Conservation (phyloP, 2,888 invertebrate genomes). For the Acleris cristana region DNA sequence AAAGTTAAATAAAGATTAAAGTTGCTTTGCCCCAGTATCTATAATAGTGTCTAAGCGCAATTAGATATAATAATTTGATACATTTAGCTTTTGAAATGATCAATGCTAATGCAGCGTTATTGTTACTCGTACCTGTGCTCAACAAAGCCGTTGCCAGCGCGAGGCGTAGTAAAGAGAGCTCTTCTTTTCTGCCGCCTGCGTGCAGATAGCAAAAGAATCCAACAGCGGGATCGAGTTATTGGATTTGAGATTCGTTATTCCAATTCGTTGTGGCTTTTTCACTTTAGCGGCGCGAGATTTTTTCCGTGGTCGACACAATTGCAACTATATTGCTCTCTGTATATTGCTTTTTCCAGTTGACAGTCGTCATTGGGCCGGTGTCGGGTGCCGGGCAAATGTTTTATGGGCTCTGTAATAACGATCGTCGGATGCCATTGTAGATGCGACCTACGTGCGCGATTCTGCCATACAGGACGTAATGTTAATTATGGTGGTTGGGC, state of each 20-base stretch:
- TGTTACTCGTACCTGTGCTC: no score
- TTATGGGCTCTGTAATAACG: constrained; percentile 66
- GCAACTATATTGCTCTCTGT: constrained; percentile 60
- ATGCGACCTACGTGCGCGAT: constrained; percentile 30
- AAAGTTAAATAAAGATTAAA: no score
- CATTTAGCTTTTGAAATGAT: no score
- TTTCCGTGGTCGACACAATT: constrained; percentile 60
- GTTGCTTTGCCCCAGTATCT: no score
- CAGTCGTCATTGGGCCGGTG: constrained; percentile 50
- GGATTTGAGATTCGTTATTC: constrained; percentile 77
- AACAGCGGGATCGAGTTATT: constrained; percentile 58
- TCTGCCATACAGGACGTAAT: neutral
- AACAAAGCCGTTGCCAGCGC: no score
- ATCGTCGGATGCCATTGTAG: constrained; percentile 27
- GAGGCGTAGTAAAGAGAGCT: neutral
- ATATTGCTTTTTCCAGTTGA: constrained; percentile 67
- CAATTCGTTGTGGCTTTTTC: constrained; percentile 62
- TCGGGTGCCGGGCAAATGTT: constrained; percentile 51
- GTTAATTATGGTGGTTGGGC: no score
- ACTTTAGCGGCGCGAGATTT: constrained; percentile 65
- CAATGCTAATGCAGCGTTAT: no score
- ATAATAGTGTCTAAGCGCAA: no score
- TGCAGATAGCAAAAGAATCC: constrained; percentile 46
- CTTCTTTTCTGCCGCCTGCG: constrained; percentile 20
- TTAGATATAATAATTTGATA: no score